Evolutionary conservation across 2,888 invertebrate genomes (phyloP), one percentile per base, ranked within the genome.

Genomic region (Stictocephala bisonia): DNA sequence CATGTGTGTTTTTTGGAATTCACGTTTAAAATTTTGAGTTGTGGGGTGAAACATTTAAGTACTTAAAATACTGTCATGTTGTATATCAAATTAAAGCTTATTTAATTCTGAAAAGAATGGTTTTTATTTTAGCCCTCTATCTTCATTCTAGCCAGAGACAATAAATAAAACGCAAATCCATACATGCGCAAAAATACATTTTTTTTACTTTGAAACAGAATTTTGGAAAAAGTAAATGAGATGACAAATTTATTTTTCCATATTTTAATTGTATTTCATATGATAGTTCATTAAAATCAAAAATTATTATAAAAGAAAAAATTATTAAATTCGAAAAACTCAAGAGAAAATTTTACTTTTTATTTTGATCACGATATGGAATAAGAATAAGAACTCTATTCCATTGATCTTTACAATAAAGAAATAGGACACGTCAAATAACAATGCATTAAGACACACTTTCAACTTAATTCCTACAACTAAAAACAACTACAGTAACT

Each of bases 31-130:
- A 40, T 44, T 66, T 66, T 66, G 41, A 66, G 24, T 66, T 24
- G 11, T 22, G 66, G 66, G 66, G 11, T 44, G 41, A 66, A 41
- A 41, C 40, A 24, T 40, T 24, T 44, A 66, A 66, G 22, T 66
- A 24, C 44, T 44, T 26, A 15, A 66, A 66, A 66, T 66, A 66
- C 66, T 66, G 66, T 66, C 66, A 44, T 66, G 66, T 22, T 66
- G 66, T 40, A 66, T 44, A 66, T 66, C 44, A 44, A 66, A 40
- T 44, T 66, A 66, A 66, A 40, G 35, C 41, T 66, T 41, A 15
- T 44, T 66, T 24, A 66, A 41, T 66, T 66, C 41, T 44, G 18
- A 41, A 44, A 27, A 20, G 26, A 66, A 66, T 66, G 44, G 66
- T 44, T 26, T 66, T 66, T 66, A 27, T 41, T 41, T 64, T 20